Conservation (phyloP, 1,140 invertebrate species). For the Tenebrio molitor region DNA sequence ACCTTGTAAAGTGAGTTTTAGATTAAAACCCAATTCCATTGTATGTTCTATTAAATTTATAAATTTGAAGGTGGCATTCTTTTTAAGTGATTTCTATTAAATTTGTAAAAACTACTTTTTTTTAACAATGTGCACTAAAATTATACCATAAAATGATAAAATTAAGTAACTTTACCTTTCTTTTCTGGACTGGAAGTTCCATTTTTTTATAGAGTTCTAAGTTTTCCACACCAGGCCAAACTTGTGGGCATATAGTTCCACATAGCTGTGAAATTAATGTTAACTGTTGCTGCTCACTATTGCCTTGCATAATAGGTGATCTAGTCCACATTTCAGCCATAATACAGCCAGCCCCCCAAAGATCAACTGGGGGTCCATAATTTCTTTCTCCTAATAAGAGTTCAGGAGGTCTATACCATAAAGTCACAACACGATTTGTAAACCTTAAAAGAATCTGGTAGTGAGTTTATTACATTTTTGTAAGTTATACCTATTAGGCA, state of each 20-base stretch:
- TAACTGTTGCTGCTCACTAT: constrained; percentile 96
- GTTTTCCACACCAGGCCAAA: constrained; percentile 96
- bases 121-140: too few species aligned
- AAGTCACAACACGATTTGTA: constrained; percentile 97
- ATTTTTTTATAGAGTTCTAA: constrained; percentile 94
- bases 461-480: background rate
- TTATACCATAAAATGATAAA: too few species aligned
- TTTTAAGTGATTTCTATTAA: too few species aligned
- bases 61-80: too few species aligned
- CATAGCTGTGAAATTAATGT: constrained; percentile 96
- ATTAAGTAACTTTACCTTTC: too few species aligned
- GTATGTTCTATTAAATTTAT: too few species aligned
- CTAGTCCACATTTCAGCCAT: constrained; percentile 99
- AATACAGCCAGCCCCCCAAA: constrained; percentile 99
- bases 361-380: constrained; percentile 96
- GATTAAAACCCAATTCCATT: too few species aligned
- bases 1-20: constrained; percentile 62
- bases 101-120: too few species aligned
- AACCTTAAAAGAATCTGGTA: constrained; percentile 71
- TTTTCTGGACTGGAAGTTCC: constrained; percentile 91
- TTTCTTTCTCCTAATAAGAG: constrained; percentile 90
- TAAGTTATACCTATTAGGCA: constrained; percentile 78
- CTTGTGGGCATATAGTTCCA: constrained; percentile 93
- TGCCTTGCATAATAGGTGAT: constrained; percentile 90
- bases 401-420: constrained; percentile 98